These are phyloP conservation scores for Sphaeridia pumilis DNA, from an alignment of 2,888 invertebrate species.

Conservation along the genomic window DNA sequence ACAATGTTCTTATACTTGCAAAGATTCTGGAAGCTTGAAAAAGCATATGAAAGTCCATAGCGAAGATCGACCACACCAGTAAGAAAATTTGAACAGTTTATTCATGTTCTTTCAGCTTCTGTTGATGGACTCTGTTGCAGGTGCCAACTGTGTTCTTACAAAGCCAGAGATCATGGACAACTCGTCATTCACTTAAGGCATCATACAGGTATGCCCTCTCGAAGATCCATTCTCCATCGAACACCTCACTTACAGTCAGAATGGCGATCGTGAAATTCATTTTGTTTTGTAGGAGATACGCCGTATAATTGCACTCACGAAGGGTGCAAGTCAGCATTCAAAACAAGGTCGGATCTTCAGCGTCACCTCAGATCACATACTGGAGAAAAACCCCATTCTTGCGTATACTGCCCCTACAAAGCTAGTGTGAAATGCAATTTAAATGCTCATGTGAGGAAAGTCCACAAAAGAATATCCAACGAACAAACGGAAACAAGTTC, in stretches of 20 bases:
- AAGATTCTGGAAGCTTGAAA: slow-evolving; percentile 42
- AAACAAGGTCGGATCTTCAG: slow-evolving; percentile 43
- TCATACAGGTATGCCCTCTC: slow-evolving; percentile 40
- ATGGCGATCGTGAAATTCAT: too few species aligned
- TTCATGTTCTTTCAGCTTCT: too few species aligned
- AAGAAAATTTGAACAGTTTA: slow-evolving; percentile 30
- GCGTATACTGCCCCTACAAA: slow-evolving; percentile 38
- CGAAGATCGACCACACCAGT: slow-evolving; percentile 44
- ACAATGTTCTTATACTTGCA: slow-evolving; percentile 41
- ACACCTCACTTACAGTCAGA: not conserved
- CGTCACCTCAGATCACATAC: slow-evolving; percentile 41
- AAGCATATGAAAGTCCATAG: slow-evolving; percentile 44
- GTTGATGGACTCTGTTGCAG: slow-evolving; percentile 33
- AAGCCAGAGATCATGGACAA: slow-evolving; percentile 42
- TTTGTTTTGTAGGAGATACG: slow-evolving; percentile 36
- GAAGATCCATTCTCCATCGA: not conserved
- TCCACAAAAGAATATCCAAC: too few species aligned
- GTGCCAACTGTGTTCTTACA: slow-evolving; percentile 45
- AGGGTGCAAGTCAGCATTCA: slow-evolving; percentile 41
- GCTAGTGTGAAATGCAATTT: slow-evolving; percentile 39
- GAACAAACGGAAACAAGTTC: too few species aligned
- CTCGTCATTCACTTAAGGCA: slow-evolving; percentile 43
- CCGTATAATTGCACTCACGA: slow-evolving; percentile 39
- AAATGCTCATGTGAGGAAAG: slow-evolving; percentile 6
- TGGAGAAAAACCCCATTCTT: slow-evolving; percentile 39